These are phyloP conservation scores for Coecobrya sp. DNA, from an alignment of 2,888 invertebrate species.

Conservation along the genomic window DNA sequence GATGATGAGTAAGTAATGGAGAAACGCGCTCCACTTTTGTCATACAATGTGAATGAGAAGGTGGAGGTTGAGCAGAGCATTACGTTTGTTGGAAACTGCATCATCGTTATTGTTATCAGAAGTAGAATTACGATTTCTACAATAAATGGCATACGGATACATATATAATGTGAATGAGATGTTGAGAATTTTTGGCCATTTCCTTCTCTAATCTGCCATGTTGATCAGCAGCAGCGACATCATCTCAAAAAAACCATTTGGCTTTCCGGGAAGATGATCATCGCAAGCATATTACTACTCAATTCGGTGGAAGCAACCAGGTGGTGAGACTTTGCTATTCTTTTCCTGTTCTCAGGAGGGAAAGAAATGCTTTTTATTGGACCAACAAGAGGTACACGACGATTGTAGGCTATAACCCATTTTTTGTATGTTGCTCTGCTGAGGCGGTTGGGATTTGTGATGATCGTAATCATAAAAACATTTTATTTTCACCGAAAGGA, in stretches of 20 bases:
- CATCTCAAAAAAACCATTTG: not conserved
- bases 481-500: too few relatives aligned
- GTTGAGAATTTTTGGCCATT: not conserved
- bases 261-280: not conserved
- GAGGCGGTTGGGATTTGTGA: too few relatives aligned
- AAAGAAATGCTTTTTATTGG: too few relatives aligned
- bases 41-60: not conserved
- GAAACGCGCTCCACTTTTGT: constrained; percentile 48
- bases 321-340: not conserved
- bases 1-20: not conserved
- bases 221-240: not conserved
- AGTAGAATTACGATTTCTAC: too few relatives aligned
- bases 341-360: too few relatives aligned
- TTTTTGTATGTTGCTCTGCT: too few relatives aligned
- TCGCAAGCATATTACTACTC: not conserved
- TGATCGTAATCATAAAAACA: too few relatives aligned
- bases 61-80: not conserved
- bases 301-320: not conserved
- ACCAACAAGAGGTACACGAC: too few relatives aligned
- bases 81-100: constrained; percentile 1
- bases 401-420: too few relatives aligned
- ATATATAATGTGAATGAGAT: too few relatives aligned
- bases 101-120: not conserved
- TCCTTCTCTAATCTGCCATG: not conserved
- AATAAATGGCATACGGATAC: too few relatives aligned